Conservation (phyloP, 2,888 invertebrate genomes). For the Synergus gifuensis region DNA sequence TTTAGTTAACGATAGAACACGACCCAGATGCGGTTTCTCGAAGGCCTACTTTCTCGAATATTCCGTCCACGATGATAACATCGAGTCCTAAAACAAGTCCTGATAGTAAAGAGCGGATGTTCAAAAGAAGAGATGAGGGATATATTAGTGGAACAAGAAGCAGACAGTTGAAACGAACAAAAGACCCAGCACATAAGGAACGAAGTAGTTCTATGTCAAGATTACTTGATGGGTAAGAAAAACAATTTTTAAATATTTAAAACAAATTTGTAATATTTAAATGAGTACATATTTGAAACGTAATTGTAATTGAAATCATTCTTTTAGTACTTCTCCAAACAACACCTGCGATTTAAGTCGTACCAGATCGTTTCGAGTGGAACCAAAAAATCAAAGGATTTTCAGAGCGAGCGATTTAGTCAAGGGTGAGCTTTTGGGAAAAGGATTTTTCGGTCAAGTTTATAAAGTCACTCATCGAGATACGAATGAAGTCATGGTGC, state of each 20-base stretch:
- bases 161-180: constrained; percentile 81
- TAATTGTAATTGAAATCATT: neutral
- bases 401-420: constrained; percentile 95
- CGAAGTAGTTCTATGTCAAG: constrained; percentile 92
- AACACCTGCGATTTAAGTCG: constrained; percentile 86
- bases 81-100: constrained; percentile 75
- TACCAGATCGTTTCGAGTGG: constrained; percentile 92
- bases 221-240: constrained; percentile 85
- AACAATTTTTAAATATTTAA: neutral
- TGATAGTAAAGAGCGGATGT: constrained; percentile 79
- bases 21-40: constrained; percentile 87
- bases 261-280: neutral
- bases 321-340: constrained; percentile 73
- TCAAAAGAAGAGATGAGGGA: constrained; percentile 82
- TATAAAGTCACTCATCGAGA: constrained; percentile 94
- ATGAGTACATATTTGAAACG: neutral
- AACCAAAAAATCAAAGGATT: constrained; percentile 85
- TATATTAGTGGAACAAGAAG: constrained; percentile 83
- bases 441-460: constrained; percentile 96
- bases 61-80: constrained; percentile 75
- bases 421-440: constrained; percentile 92
- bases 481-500: constrained; percentile 96
- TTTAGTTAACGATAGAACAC: constrained; percentile 92
- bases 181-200: constrained; percentile 85
- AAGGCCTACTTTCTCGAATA: constrained; percentile 77